A percentile compares a stretch with the other conserved stretches of the same genome.
Conservation (phyloP, 2,888 invertebrate genomes). For the Mesorhabditis belari region DNA sequence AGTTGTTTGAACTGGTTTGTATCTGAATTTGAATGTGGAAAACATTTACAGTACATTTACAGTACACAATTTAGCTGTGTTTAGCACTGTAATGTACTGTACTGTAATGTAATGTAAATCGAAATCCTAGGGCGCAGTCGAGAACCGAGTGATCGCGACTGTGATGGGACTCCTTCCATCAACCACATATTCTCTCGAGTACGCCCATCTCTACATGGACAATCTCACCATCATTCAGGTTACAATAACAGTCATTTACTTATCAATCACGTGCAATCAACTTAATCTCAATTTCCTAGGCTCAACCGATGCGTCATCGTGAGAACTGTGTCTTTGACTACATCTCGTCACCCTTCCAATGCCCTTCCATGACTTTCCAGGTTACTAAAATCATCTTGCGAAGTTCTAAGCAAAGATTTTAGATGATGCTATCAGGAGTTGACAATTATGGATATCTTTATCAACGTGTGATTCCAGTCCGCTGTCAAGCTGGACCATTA, state of each 20-base stretch:
- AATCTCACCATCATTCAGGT: constrained; percentile 19
- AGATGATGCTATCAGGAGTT: constrained; percentile 18
- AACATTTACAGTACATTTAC: too few species aligned
- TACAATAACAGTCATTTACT: background rate
- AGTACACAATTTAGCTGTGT: too few species aligned
- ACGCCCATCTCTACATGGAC: constrained; percentile 30
- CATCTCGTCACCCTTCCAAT: constrained; percentile 27
- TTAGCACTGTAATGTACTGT: too few species aligned
- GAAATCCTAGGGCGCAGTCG: constrained; percentile 7
- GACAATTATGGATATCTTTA: constrained; percentile 31
- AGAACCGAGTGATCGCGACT: constrained; percentile 25
- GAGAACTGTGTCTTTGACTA: constrained; percentile 25
- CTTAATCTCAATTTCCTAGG: background rate
- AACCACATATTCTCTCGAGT: constrained; percentile 17
- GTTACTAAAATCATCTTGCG: constrained; percentile 11
- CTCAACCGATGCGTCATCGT: constrained; percentile 7
- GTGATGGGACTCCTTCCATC: constrained; percentile 15
- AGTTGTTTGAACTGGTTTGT: background rate
- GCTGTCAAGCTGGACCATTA: constrained; percentile 16
- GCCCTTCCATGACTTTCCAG: constrained; percentile 19
- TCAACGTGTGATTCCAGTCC: constrained; percentile 32
- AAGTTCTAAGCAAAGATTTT: constrained; percentile 1
- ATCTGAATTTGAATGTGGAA: constrained; percentile 1
- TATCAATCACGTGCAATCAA: background rate
- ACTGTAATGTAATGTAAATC: too few species aligned